Base-by-base conservation (phyloP, 2,113 vertebrate species). In the Paralichthys olivaceus region DNA sequence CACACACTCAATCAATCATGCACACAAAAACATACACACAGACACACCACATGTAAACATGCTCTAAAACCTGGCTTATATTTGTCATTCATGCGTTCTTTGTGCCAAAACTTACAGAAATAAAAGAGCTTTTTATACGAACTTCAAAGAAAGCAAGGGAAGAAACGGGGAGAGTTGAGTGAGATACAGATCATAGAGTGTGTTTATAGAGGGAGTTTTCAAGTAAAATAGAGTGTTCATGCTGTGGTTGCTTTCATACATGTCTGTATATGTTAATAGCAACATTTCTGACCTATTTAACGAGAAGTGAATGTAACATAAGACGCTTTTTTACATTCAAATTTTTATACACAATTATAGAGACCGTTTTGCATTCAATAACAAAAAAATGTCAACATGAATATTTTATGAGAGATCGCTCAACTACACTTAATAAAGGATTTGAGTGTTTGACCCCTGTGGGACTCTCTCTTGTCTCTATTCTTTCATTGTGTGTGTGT, bases 181-280 rank as follows among this genome's bases (percentile, higher is more conserved):
- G 37, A 40, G 37, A 40, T 40, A 40, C 9, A 40, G 37, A 40
- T 40, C 37, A 40, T 40, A 13, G 37, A 40, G 37, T 40, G 37
- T 40, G 22, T 64, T 77, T 77, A 77, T 69, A 77, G 53, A 68
- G n/a, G 26, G 57, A 66, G 53, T 51, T 65, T 69, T 81, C 22
- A 49, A 70, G 53, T 55, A 22, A 62, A 72, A 64, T 37, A 13
- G 12, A 69, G 59, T 58, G 1, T 58, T 32, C 62, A 60, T 34
- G 34, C 55, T 77, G 79, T 76, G 77, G 82, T 80, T 75, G 37
- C 54, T 71, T 88, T 87, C 53, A 82, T 34, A 61, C 14, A 70
- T 49, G 19, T 28, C 45, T 59, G 55, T 37, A 26, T 32, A 68
- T 69, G 49, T 59, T 72, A 71, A 70, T 75, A 67, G 60, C 64